Evolutionary conservation across 2,888 invertebrate genomes (phyloP), one percentile per base, ranked within the genome.

Genomic region (Scaptodrosophila latifasciaeformis): DNA sequence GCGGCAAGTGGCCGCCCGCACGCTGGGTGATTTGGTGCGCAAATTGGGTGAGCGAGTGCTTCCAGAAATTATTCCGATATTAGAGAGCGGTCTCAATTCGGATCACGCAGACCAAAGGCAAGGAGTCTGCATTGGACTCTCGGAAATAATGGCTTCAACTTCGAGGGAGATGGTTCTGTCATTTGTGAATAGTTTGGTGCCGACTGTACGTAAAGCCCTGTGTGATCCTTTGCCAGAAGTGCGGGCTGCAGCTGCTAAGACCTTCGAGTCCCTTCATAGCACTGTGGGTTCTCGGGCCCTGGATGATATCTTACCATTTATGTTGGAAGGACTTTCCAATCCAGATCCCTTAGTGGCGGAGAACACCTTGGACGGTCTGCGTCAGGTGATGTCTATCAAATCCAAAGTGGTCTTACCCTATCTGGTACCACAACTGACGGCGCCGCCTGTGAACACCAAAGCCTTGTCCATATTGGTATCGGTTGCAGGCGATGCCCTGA

Each of bases 81-180:
- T 99, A 66, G 98, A 99, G 87, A 90, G 92, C 64, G 99, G 99
- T 1, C 88, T 99, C 64, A 93, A 94, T 75, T 97, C 97, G 0
- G 93, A 95, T 42, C 92, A 95, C 67, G 89, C 96, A 0, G 98
- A 99, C 87, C 97, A 99, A 88, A 89, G 99, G 12, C 97, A 99
- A 87, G 99, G 99, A 65, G 99, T 99, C 6, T 99, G 99, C 86
- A 97, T 99, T 84, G 99, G 97, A 0, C 90, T 99, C 27, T 95
- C 96, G 0, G 99, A 99, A 89, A 99, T 99, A 81, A 97, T 99
- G 92, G 92, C 93, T 3, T 97, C 97, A 45, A 99, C 98, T 2
- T 96, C 96, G 54, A 92, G 92, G 74, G 99, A 99, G 81, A 96
- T 96, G 91, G 96, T 97, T 43, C 88, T 96, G 37, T 93, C 95